phyloP scores from a whole-genome alignment of 2,888 invertebrate genomes.

The Aromia moschata region DNA sequence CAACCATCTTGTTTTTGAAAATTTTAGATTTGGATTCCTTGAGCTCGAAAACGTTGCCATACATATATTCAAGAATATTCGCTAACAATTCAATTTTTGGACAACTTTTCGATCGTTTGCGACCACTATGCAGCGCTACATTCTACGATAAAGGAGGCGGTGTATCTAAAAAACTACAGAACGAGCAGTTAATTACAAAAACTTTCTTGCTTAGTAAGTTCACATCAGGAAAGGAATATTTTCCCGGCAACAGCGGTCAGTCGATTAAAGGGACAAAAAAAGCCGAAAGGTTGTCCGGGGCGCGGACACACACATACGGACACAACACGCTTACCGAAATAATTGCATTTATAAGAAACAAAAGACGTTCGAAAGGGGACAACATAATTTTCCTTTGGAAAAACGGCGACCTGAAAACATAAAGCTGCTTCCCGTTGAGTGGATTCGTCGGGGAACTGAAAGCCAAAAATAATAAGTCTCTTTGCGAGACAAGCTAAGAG shows the following conservation, averaged over 20 bases:
- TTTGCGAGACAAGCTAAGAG: slow-evolving; percentile 35
- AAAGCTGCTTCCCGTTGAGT: slow-evolving; percentile 38
- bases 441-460: slow-evolving; percentile 38
- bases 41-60: too few relatives aligned
- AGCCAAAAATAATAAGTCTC: slow-evolving; percentile 45
- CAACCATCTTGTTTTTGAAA: too few relatives aligned
- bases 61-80: too few relatives aligned
- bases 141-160: too few relatives aligned
- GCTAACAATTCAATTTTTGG: too few relatives aligned
- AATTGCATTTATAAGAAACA: slow-evolving; percentile 22
- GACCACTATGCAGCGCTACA: too few relatives aligned
- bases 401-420: slow-evolving; percentile 35
- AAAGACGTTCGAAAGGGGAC: slow-evolving; percentile 25
- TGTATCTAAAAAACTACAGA: too few relatives aligned
- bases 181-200: too few relatives aligned
- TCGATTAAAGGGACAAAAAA: slow-evolving; percentile 9
- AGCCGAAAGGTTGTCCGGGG: background rate
- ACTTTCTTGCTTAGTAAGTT: too few relatives aligned
- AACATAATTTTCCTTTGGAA: slow-evolving; percentile 37
- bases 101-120: too few relatives aligned
- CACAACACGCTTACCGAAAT: slow-evolving; percentile 19
- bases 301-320: background rate
- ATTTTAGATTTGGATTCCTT: too few relatives aligned
- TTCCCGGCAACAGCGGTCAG: slow-evolving; percentile 1
- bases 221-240: too few relatives aligned